Conservation (phyloP, 2,888 invertebrate species). For the Metallyticus violacea region DNA sequence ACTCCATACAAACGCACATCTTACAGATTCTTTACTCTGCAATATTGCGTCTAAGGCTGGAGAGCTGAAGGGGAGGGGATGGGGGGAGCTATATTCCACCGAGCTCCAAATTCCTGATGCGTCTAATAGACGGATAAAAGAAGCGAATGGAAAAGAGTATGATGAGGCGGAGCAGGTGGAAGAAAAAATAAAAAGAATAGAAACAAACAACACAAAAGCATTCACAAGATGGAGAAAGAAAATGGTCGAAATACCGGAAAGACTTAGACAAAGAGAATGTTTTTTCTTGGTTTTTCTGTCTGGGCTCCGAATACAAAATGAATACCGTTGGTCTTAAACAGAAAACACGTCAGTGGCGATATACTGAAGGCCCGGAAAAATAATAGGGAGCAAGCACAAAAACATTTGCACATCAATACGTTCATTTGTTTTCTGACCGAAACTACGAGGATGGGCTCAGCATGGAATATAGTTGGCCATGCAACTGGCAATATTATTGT, state of each 20-base stretch:
- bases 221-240: neutral
- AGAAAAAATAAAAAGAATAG: constrained; percentile 1
- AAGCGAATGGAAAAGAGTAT: neutral
- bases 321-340: neutral
- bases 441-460: no score
- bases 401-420: no score
- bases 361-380: neutral
- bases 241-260: neutral
- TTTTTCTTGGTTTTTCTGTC: neutral
- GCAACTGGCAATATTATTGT: no score
- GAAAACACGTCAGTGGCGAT: neutral
- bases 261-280: neutral
- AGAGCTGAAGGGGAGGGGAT: neutral
- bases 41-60: neutral
- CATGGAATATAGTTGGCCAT: no score
- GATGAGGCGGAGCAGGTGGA: neutral
- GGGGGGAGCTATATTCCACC: neutral
- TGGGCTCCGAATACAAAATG: neutral
- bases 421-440: no score
- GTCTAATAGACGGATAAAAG: neutral
- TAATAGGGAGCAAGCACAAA: no score
- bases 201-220: neutral
- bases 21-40: neutral
- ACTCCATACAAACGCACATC: neutral
- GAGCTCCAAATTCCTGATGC: neutral